A percentile compares a stretch with the other conserved stretches of the same genome.
Conservation (phyloP, 2,888 invertebrate species). For the Baronia brevicornis region DNA sequence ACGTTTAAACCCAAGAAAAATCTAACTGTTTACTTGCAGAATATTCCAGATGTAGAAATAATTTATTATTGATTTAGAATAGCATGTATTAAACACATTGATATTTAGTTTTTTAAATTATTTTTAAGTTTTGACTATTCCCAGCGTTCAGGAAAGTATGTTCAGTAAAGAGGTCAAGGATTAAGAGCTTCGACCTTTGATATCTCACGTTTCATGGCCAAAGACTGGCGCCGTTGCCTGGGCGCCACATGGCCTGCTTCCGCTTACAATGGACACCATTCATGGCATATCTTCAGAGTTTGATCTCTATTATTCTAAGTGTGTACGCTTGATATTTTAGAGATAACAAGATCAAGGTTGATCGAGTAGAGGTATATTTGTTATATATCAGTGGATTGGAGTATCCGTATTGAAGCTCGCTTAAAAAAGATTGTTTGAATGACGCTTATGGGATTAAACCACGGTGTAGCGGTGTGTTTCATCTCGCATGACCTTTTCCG, state of each 20-base stretch:
- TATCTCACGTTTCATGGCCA: slow-evolving; percentile 54
- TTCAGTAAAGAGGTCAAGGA: slow-evolving; percentile 50
- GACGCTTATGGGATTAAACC: slow-evolving; percentile 30
- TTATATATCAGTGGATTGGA: slow-evolving; percentile 3
- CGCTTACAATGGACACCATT: slow-evolving; percentile 47
- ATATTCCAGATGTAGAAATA: too few relatives aligned
- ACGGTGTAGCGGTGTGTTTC: slow-evolving; percentile 36
- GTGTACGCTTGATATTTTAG: slow-evolving; percentile 24
- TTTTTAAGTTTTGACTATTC: too few relatives aligned
- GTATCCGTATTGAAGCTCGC: slow-evolving; percentile 6
- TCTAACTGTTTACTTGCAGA: too few relatives aligned
- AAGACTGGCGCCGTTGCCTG: slow-evolving; percentile 38
- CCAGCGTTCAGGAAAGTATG: slow-evolving; percentile 24
- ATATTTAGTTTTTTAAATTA: too few relatives aligned
- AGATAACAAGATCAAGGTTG: slow-evolving; percentile 49
- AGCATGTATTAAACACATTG: too few relatives aligned
- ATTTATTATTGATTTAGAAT: too few relatives aligned
- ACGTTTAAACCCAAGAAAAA: too few relatives aligned
- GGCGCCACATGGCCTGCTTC: slow-evolving; percentile 45
- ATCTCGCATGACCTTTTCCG: slow-evolving; percentile 41
- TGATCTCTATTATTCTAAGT: slow-evolving; percentile 33
- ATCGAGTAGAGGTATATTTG: slow-evolving; percentile 14
- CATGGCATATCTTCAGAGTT: slow-evolving; percentile 37
- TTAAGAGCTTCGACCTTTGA: slow-evolving; percentile 53
- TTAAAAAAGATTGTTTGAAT: slow-evolving; percentile 2